Evolutionary conservation across 2,797 vertebrate species (phyloP).

Genomic region (Enteromius unitaeniatus): DNA sequence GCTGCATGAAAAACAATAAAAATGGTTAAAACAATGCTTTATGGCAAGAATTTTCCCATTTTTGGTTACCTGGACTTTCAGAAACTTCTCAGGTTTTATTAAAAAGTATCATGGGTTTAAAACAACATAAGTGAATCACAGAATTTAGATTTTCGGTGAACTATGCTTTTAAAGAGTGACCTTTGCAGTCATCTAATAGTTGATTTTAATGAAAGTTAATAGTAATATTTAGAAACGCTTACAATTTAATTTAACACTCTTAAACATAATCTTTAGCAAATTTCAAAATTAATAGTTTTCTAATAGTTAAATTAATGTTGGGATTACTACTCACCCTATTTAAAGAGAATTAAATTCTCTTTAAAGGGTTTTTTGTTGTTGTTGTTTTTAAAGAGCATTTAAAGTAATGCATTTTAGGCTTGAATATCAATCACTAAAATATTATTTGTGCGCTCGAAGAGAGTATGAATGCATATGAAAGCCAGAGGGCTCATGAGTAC

Average conservation of each 20-base stretch:
- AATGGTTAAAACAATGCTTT: neutral
- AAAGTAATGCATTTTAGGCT: neutral
- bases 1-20: no score
- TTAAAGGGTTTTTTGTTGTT: no score
- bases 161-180: neutral
- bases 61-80: neutral
- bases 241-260: neutral
- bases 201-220: neutral
- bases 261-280: neutral
- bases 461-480: neutral
- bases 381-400: no score
- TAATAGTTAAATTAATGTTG: neutral
- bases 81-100: neutral
- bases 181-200: neutral
- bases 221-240: neutral
- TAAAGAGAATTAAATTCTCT: no score
- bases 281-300: neutral
- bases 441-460: neutral
- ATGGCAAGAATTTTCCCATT: neutral
- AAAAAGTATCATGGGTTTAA: neutral
- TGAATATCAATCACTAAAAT: neutral
- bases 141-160: neutral
- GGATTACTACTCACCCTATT: neutral
- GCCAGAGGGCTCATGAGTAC: slow-evolving; percentile 1
- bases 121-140: neutral